These are phyloP conservation scores for Rhinophrynus dorsalis DNA, from an alignment of 2,797 vertebrate genomes.

Conservation along the genomic window DNA sequence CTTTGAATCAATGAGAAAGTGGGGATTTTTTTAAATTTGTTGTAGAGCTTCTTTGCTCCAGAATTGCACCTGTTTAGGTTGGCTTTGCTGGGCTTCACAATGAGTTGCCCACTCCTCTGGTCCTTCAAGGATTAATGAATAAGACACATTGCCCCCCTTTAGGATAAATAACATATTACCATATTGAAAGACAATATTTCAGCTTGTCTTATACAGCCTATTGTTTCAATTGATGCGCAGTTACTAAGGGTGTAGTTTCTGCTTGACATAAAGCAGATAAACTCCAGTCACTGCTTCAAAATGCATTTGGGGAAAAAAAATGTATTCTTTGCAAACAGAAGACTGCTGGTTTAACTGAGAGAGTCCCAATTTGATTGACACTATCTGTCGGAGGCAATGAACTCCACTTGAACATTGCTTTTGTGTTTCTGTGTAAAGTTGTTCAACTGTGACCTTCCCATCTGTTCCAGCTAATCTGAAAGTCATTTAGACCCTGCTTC, in stretches of 20 bases:
- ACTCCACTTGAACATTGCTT: conserved; percentile 82
- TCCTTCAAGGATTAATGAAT: no score
- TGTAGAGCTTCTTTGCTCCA: no score
- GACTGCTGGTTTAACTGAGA: conserved; percentile 67
- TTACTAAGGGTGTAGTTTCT: conserved; percentile 50
- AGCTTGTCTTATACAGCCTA: conserved; percentile 24
- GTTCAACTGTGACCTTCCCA: conserved; percentile 89
- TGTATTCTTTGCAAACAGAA: conserved; percentile 66
- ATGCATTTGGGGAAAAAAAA: conserved; percentile 50
- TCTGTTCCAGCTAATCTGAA: conserved; percentile 89
- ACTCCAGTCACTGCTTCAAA: conserved; percentile 63
- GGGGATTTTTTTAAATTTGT: no score
- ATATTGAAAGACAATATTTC: conserved; percentile 26
- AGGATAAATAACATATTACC: not conserved
- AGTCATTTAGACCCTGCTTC: conserved; percentile 75
- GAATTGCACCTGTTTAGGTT: no score
- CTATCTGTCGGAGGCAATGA: conserved; percentile 83
- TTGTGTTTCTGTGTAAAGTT: conserved; percentile 84
- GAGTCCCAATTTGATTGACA: conserved; percentile 74
- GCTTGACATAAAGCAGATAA: conserved; percentile 62
- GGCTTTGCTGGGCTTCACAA: no score
- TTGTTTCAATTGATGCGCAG: conserved; percentile 47
- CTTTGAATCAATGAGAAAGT: no score
- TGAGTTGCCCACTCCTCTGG: no score
- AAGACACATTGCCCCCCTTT: not conserved